Evolutionary conservation across 2,113 vertebrate genomes (phyloP).

Genomic region (Dasypus novemcinctus): DNA sequence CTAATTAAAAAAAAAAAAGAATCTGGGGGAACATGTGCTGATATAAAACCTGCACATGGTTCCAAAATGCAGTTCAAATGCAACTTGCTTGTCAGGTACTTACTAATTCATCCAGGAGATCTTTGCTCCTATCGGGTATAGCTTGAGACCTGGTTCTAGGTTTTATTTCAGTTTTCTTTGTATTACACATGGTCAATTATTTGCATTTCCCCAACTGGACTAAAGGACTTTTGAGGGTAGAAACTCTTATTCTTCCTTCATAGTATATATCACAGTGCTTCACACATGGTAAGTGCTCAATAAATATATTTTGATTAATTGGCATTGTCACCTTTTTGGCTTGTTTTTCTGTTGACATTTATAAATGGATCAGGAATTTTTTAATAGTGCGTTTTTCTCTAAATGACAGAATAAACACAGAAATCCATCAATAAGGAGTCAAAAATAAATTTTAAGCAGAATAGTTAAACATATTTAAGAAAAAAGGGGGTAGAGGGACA

Average conservation of each 20-base stretch:
- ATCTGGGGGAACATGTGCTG: background rate
- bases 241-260: slow-evolving; percentile 16
- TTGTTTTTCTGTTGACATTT: slow-evolving; percentile 59
- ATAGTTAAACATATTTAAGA: slow-evolving; percentile 71
- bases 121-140: background rate
- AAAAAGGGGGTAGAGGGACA: slow-evolving; percentile 50
- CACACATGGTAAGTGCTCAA: slow-evolving; percentile 26
- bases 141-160: background rate
- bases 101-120: background rate
- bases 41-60: background rate
- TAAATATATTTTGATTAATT: slow-evolving; percentile 53
- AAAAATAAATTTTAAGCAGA: slow-evolving; percentile 69
- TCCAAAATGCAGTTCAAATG: background rate
- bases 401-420: slow-evolving; percentile 73
- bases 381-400: slow-evolving; percentile 68
- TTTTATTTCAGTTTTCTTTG: slow-evolving; percentile 39
- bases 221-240: slow-evolving; percentile 42
- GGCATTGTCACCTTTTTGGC: slow-evolving; percentile 26
- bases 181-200: background rate
- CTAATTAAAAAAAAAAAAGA: background rate
- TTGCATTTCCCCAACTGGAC: slow-evolving; percentile 32
- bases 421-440: slow-evolving; percentile 62
- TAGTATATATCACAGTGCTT: background rate
- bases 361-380: slow-evolving; percentile 77
- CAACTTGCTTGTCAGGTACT: background rate